Conservation (phyloP, 1,140 invertebrate genomes). For the Hirudo medicinalis region DNA sequence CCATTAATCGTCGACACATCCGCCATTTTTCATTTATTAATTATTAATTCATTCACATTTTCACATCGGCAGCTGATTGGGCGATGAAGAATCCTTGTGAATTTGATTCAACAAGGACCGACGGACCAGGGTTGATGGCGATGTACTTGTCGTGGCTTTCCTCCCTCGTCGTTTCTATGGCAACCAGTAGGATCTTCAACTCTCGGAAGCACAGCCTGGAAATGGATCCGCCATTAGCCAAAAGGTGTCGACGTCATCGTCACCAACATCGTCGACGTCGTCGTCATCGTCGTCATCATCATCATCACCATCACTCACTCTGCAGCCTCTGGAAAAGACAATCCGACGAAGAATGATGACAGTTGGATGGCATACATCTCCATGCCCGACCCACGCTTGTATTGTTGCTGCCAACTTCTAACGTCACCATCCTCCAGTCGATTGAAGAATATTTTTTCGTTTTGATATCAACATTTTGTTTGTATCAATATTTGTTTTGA, state of each 20-base stretch:
- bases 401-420: constrained; percentile 97
- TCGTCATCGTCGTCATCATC: not conserved
- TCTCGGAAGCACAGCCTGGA: constrained; percentile 95
- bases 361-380: constrained; percentile 99
- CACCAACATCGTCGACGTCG: too few species aligned
- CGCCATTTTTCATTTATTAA: too few species aligned
- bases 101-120: constrained; percentile 85
- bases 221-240: constrained; percentile 14
- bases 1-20: too few species aligned
- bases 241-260: too few species aligned
- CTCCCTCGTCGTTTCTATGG: constrained; percentile 90
- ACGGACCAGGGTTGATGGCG: constrained; percentile 91
- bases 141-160: constrained; percentile 87
- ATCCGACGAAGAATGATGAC: constrained; percentile 91
- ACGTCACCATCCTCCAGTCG: not conserved
- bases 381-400: constrained; percentile 94
- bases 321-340: constrained; percentile 95
- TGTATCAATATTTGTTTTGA: too few species aligned
- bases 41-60: constrained; percentile 56
- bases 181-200: constrained; percentile 84
- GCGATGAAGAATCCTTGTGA: constrained; percentile 99
- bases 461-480: too few species aligned
- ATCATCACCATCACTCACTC: constrained; percentile 7
- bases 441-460: too few species aligned
- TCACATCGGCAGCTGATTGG: constrained; percentile 98